phyloP scores from a whole-genome alignment of 1,140 invertebrate species.

The Pollicipes pollicipes region DNA sequence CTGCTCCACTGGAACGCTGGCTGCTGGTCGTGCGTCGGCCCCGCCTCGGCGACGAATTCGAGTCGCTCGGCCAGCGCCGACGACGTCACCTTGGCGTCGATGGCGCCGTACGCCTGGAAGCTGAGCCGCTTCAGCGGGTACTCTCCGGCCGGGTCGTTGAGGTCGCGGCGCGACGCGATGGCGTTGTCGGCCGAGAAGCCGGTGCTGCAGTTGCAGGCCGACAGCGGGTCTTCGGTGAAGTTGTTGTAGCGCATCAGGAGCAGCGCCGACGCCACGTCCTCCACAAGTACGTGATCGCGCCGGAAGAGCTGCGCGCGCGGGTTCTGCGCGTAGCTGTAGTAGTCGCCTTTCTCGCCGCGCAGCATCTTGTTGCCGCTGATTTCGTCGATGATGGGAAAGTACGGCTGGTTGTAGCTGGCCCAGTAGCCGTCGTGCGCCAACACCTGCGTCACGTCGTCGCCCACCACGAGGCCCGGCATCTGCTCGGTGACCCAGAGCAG shows the following conservation, averaged over 20 bases:
- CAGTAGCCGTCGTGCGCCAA: slow-evolving; percentile 49
- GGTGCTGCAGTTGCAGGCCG: slow-evolving; percentile 48
- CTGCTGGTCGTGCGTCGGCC: slow-evolving; percentile 38
- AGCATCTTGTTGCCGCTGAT: slow-evolving; percentile 35
- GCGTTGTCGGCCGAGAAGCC: slow-evolving; percentile 54
- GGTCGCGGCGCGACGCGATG: slow-evolving; percentile 48
- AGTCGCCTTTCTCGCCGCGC: slow-evolving; percentile 45
- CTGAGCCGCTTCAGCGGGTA: slow-evolving; percentile 37
- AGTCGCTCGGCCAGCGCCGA: slow-evolving; percentile 21
- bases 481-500: slow-evolving; percentile 67
- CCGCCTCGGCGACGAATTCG: slow-evolving; percentile 35
- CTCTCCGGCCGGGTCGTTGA: slow-evolving; percentile 40
- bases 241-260: slow-evolving; percentile 53
- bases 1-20: slow-evolving; percentile 56
- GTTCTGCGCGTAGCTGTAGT: slow-evolving; percentile 44
- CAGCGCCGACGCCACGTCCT: slow-evolving; percentile 36
- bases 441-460: slow-evolving; percentile 46
- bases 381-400: slow-evolving; percentile 42
- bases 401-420: slow-evolving; percentile 61
- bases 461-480: slow-evolving; percentile 42
- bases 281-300: slow-evolving; percentile 36
- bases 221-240: slow-evolving; percentile 45
- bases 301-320: slow-evolving; percentile 45
- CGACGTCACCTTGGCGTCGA: slow-evolving; percentile 38
- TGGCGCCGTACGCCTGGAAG: slow-evolving; percentile 37